Conservation (phyloP, 2,113 vertebrate species). For the Heloderma charlesbogerti region DNA sequence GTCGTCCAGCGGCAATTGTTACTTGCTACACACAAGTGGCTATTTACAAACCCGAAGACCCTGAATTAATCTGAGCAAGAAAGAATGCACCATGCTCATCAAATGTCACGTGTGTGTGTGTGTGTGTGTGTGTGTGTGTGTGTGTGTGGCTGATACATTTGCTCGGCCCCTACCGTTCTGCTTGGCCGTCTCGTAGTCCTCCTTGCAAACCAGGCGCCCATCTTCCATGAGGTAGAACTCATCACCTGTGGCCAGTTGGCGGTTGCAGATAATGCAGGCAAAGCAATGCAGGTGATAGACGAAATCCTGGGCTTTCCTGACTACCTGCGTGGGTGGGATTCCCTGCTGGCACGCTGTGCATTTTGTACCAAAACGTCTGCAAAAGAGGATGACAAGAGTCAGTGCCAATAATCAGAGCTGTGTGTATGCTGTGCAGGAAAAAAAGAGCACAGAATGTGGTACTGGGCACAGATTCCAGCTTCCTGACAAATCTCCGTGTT, state of each 20-base stretch:
- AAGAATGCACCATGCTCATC: background rate
- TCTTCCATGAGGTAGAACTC: conserved; percentile 99
- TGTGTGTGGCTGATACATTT: too few species aligned
- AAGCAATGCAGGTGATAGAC: conserved; percentile 99
- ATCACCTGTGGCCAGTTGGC: conserved; percentile 96
- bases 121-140: too few species aligned
- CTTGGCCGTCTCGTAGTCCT: conserved; percentile 98
- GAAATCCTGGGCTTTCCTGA: conserved; percentile 98
- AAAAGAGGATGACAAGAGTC: background rate
- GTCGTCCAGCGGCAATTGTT: background rate
- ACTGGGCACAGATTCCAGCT: too few species aligned
- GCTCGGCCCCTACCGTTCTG: conserved; percentile 88
- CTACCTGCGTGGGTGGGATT: conserved; percentile 98
- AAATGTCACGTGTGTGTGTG: background rate
- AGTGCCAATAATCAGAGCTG: background rate
- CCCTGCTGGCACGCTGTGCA: conserved; percentile 99
- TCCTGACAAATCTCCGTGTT: background rate
- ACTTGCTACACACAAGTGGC: background rate
- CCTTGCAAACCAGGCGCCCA: conserved; percentile 96
- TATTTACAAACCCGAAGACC: too few species aligned
- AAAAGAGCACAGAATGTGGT: background rate
- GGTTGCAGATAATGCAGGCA: conserved; percentile 96
- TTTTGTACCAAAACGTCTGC: conserved; percentile 97
- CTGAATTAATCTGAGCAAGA: background rate
- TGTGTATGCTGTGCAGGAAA: background rate